phyloP scores from a whole-genome alignment of 2,113 vertebrate species.

The Campylomormyrus numenius region DNA sequence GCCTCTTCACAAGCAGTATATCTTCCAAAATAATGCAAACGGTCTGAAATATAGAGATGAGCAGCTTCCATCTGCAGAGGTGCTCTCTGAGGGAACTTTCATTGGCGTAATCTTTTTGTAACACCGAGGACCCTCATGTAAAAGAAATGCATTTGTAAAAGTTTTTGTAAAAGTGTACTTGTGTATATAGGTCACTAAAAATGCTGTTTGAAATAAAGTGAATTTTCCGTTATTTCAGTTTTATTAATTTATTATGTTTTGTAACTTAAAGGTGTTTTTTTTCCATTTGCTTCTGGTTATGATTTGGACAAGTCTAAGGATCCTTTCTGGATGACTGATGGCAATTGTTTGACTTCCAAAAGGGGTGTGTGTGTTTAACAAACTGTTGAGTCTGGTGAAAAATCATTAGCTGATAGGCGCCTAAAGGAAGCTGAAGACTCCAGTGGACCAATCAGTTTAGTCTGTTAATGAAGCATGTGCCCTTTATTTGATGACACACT shows the following conservation, averaged over 20 bases:
- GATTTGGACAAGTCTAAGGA: not conserved
- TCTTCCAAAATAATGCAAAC: constrained; percentile 7
- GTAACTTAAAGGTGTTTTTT: not conserved
- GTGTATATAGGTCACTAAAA: constrained; percentile 12
- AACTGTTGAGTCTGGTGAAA: not conserved
- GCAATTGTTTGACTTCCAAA: not conserved
- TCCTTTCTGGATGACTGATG: not conserved
- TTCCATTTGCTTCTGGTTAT: constrained; percentile 6
- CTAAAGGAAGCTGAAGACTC: not conserved
- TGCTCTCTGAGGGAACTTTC: constrained; percentile 57
- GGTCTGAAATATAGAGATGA: constrained; percentile 47
- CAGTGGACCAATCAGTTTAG: not conserved
- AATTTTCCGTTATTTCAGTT: not conserved
- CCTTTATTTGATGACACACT: not conserved
- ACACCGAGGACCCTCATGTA: constrained; percentile 44
- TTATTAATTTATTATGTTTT: constrained; percentile 1
- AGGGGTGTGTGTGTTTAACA: not conserved
- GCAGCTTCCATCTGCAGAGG: constrained; percentile 54
- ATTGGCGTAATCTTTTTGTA: constrained; percentile 54
- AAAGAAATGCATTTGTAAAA: constrained; percentile 49
- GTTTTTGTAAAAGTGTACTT: constrained; percentile 13
- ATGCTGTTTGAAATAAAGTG: constrained; percentile 6
- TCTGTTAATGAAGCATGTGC: not conserved
- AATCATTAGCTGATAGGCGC: not conserved
- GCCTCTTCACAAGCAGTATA: not conserved